Base-by-base conservation (phyloP, 2,888 invertebrate genomes). In the Cephus sareptanus region DNA sequence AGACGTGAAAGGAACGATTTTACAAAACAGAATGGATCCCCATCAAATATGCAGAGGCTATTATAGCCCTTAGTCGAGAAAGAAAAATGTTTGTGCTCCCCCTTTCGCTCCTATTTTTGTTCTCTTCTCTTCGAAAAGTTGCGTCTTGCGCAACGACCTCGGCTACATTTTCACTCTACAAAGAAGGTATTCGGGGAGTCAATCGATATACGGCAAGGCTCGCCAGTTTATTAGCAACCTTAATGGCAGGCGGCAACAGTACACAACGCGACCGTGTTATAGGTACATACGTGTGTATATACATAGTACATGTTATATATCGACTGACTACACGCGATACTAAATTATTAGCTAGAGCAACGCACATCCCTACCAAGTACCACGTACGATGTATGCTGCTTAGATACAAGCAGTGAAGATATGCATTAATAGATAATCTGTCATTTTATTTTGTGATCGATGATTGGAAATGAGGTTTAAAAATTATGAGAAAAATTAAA, bases 21-120 rank as follows among this genome's bases (percentile, higher is more conserved):
- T 79, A 78, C 82, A 80, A 84, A 82, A 82, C 80, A 83, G 81
- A 85, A 86, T 86, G 85, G 83, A 84, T 82, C 80, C 40, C 84
- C 81, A 87, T 88, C 80, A 87, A 87, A 87, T 84, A 87, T 88
- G 87, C 84, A 88, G 85, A 83, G 81, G 85, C 87, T 88, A 86
- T 88, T 85, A 88, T 56, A 56, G 56, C 85, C 84, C 81, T 81
- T 80, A 76, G 77, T 35, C 75, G 74, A 77, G 77, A 74, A 81
- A 81, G 82, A 87, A 83, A 86, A 86, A 86, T 83, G 83, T 85
- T 85, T 85, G 80, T 83, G 82, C 83, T 81, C 78, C 80, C 76
- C 56, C 69, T 75, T 76, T 77, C 76, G 78, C 78, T 75, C 30
- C 73, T 56, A 75, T 73, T 70, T 56, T 71, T 74, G 23, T 69